Base-by-base conservation (phyloP, 2,113 vertebrate genomes). In the Hylia prasina region DNA sequence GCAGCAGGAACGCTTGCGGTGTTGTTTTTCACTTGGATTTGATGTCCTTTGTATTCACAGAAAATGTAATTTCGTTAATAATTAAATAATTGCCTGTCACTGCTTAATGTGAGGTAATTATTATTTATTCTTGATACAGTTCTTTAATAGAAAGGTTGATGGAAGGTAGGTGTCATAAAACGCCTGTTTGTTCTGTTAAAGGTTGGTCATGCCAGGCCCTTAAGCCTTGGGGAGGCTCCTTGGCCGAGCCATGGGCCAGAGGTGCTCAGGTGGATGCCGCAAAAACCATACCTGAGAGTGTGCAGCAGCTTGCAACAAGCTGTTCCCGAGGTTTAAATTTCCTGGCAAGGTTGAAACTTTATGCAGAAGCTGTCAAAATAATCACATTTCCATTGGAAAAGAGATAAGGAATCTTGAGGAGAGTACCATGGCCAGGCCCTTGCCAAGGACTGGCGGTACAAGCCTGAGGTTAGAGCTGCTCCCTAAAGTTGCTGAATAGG, bases 401-500 rank as follows among this genome's bases (percentile, higher is more conserved):
- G 58, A 19, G 53, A 15, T 40, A 31, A 47, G 76, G 80, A 15
- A 7, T 70, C 15, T 47, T 4, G 15, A 93, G 72, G 64, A 89
- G 27, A 73, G 30, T 54, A 73, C 42, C n/a, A 6, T 50, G 66
- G 33, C 79, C 71, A 47, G 63, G 82, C 33, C 37, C 54, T 77
- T 45, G 54, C 64, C 51, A 10, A 66, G 54, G 60, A 71, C 82
- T 0, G 5, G 64, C 75, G 64, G 9, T 60, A 39, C 0, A 0
- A 94, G 86, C 80, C 47, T 63, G 82, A 81, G 76, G 47, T 93
- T 60, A 68, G 65, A 87, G 44, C 70, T 86, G 50, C 45, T 84
- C 60, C 60, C 25, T n/a, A 24, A 45, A 93, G 68, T 35, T 95
- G 91, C 83, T 89, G 83, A 94, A 83, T 90, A 66, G 60, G 75